These are phyloP conservation scores for Hestina assimilis DNA, from an alignment of 1,140 invertebrate genomes.

Conservation along the genomic window DNA sequence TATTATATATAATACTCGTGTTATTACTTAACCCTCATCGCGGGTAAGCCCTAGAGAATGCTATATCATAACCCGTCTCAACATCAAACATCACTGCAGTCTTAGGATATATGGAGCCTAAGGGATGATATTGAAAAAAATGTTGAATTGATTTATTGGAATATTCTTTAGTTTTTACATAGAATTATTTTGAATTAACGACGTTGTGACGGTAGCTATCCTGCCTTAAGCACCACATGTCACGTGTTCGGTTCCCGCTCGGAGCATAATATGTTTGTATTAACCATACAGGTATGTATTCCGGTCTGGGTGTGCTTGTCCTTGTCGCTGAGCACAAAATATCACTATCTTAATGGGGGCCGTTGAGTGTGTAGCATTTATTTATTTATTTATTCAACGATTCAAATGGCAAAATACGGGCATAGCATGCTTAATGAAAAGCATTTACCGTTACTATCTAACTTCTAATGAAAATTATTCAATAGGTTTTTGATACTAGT, in stretches of 20 bases:
- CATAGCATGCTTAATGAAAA: too few species aligned
- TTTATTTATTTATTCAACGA: too few species aligned
- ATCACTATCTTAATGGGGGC: too few species aligned
- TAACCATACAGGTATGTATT: too few species aligned
- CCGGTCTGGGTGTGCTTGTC: too few species aligned
- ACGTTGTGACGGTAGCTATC: not conserved
- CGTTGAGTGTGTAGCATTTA: too few species aligned
- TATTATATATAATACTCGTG: slow-evolving; percentile 16
- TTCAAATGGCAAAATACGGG: too few species aligned
- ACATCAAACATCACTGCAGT: slow-evolving; percentile 25
- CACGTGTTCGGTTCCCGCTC: not conserved
- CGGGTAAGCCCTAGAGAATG: slow-evolving; percentile 28
- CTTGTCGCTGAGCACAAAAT: too few species aligned
- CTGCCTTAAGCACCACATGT: not conserved
- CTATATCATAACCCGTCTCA: slow-evolving; percentile 38
- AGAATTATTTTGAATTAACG: not conserved
- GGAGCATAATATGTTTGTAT: too few species aligned
- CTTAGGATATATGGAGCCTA: slow-evolving; percentile 3
- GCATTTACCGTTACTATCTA: too few species aligned
- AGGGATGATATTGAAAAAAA: slow-evolving; percentile 9
- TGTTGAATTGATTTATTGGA: not conserved
- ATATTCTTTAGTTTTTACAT: not conserved
- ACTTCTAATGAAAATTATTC: too few species aligned
- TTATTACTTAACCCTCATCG: slow-evolving; percentile 22
- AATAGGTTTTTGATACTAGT: too few species aligned